A percentile compares a stretch with the other conserved stretches of the same genome.
Evolutionary conservation across 2,888 invertebrate species (phyloP).

Genomic region (Abrostola triplasia): DNA sequence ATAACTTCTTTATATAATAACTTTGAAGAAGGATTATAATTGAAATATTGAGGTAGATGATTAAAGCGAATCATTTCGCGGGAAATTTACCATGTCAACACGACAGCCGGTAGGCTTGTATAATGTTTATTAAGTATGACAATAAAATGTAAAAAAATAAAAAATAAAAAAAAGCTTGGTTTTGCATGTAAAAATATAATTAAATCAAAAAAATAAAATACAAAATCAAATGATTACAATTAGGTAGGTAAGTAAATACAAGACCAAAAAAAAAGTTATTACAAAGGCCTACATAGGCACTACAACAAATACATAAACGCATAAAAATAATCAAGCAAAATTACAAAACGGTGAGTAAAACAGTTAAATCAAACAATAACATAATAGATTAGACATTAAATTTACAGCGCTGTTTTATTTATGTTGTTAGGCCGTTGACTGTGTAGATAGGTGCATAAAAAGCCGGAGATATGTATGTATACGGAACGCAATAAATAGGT

Average conservation of each 20-base stretch:
- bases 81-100: no score
- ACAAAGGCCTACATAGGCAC: slow-evolving; percentile 5
- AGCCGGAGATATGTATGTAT: slow-evolving; percentile 41
- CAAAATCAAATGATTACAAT: slow-evolving; percentile 39
- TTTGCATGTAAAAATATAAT: slow-evolving; percentile 49
- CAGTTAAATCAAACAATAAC: slow-evolving; percentile 40
- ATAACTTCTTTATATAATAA: no score
- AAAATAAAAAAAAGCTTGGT: slow-evolving; percentile 52
- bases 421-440: slow-evolving; percentile 60
- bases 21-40: no score
- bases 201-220: slow-evolving; percentile 47
- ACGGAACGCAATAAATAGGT: slow-evolving; percentile 42
- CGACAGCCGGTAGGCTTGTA: no score
- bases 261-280: not conserved
- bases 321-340: slow-evolving; percentile 34
- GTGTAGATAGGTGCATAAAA: slow-evolving; percentile 51
- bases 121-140: not conserved
- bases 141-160: not conserved
- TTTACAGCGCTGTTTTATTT: slow-evolving; percentile 42
- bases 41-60: no score
- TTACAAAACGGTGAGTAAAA: slow-evolving; percentile 17
- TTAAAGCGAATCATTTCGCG: no score
- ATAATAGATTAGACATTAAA: slow-evolving; percentile 28
- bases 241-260: slow-evolving; percentile 22
- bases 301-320: slow-evolving; percentile 32